Evolutionary conservation across 2,797 vertebrate species (phyloP), one percentile per base, ranked within the genome.

Genomic region (Clarias pachynema): DNA sequence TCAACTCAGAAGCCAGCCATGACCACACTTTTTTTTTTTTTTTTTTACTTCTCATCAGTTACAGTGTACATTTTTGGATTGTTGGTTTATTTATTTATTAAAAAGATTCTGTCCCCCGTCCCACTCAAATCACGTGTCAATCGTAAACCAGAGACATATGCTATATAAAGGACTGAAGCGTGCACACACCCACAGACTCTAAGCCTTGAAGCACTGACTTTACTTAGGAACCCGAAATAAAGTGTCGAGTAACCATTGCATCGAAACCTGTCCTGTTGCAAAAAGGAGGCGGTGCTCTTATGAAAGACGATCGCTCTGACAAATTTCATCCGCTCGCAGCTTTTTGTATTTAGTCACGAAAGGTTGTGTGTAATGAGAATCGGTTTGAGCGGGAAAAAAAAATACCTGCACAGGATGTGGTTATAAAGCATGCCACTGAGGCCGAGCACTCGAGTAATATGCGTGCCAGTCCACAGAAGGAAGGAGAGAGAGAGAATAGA

Each of bases 341-440:
- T 2, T 70, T 70, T 12, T 2, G 63, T 12, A 22, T 22, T 56
- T 16, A 56, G 15, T 16, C 29, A 16, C 4, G 44, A 26, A 53
- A 53, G 44, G 53, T 1, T 29, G 72, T 26, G 20, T 75, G 49
- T 31, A 29, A 56, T 29, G 31, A 31, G 15, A 57, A 57, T 74
- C 44, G 3, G 49, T 74, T 10, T 53, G 15, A 75, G 73, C 9
- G 4, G 73, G 26, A 57, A 2, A 57, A 34, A 49, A 53, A 53
- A 53, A 53, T 57, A 75, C 59, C 78, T 26, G 60, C 78, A 65
- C 37, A 49, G 78, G 78, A 80, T 65, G 24, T 65, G 78, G 37
- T 57, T 57, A 77, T 4, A 57, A n/a, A 26, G 26, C 49, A 3
- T 9, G 12, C 6, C 12, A 56, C n/a, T 40, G 53, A 9, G 24